A percentile compares a stretch with the other conserved stretches of the same genome.
Evolutionary conservation across 2,888 invertebrate genomes (phyloP).

Genomic region (Hydriomena furcata): DNA sequence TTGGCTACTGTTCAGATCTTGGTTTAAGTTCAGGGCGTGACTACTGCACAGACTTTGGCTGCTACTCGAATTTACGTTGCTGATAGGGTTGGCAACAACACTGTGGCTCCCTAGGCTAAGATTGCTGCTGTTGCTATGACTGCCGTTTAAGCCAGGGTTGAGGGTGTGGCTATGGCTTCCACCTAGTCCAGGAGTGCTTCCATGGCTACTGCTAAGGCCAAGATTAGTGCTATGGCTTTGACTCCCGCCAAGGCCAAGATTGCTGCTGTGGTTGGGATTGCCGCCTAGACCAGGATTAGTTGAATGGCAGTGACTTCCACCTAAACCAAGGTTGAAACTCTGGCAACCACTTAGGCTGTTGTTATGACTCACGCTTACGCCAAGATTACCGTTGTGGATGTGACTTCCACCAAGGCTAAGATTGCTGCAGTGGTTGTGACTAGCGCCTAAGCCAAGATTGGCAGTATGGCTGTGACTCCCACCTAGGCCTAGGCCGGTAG

Average conservation of each 20-base stretch:
- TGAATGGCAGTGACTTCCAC: conserved; percentile 1
- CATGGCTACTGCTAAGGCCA: too few relatives aligned
- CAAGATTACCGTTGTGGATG: conserved; percentile 8
- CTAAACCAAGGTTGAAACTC: not conserved
- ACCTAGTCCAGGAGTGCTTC: too few relatives aligned
- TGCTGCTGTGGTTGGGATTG: not conserved
- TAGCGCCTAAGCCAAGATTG: too few relatives aligned
- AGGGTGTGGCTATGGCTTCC: too few relatives aligned
- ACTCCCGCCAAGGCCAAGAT: not conserved
- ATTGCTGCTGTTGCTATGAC: conserved; percentile 6
- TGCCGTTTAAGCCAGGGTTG: too few relatives aligned
- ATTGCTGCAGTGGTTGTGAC: conserved; percentile 3
- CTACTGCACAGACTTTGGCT: conserved; percentile 5
- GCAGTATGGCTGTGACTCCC: too few relatives aligned
- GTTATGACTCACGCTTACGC: not conserved
- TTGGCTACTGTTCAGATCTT: conserved; percentile 28
- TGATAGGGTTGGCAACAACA: conserved; percentile 1
- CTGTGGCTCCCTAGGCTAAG: conserved; percentile 1
- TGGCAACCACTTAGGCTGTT: conserved; percentile 6
- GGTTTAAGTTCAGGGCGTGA: conserved; percentile 5
- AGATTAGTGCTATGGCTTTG: too few relatives aligned
- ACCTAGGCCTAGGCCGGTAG: too few relatives aligned
- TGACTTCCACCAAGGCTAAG: conserved; percentile 7
- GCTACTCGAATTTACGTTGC: conserved; percentile 11
- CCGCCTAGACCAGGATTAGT: not conserved